Base-by-base conservation (phyloP, 2,888 invertebrate genomes). In the Pharmacophagus antenor region DNA sequence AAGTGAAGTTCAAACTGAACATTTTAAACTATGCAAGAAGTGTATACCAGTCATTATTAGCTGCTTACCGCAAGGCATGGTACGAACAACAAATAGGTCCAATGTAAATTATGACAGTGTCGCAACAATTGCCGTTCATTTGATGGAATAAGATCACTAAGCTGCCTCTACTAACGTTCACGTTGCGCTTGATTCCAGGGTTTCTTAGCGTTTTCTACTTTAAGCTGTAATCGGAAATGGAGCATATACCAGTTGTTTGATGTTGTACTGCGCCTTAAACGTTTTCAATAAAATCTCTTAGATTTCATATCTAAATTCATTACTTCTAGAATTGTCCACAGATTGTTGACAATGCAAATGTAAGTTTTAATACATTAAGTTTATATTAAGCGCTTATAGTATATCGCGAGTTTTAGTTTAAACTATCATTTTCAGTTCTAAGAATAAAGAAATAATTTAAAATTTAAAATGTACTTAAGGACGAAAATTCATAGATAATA, bases 31-130 rank as follows among this genome's bases (percentile, higher is more conserved):
- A 37, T 37, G 18, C 17, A 44, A n/a, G 18, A 18, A 44, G 7
- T 6, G 18, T 56, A 37, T n/a, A 37, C 23, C 41, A 31, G 42
- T 27, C 48, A 56, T 54, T 55, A 55, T 6, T 21, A 15, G 52
- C 6, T 49, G 17, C 25, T 47, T 41, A 49, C 49, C 44, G 47
- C 27, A 50, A 50, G 44, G 22, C 47, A 53, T 47, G 48, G 17
- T 18, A 25, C 23, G 27, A 56, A 53, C n/a, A n/a, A n/a, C 48
- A 23, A 48, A 76, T 71, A 75, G 76, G 79, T 48, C 20, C 31
- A 12, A 31, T 41, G 23, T 18, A 49, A 31, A 55, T 50, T 49
- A 60, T 60, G 22, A 51, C 18, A 48, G 52, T 55, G 51, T 50
- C 20, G 46, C 44, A 37, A 51, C 46, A 60, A 47, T 56, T 51